A percentile compares a stretch with the other conserved stretches of the same genome.
These are phyloP conservation scores for Stomatorhinus ivindoensis DNA, from an alignment of 2,113 vertebrate species.

Conservation along the genomic window DNA sequence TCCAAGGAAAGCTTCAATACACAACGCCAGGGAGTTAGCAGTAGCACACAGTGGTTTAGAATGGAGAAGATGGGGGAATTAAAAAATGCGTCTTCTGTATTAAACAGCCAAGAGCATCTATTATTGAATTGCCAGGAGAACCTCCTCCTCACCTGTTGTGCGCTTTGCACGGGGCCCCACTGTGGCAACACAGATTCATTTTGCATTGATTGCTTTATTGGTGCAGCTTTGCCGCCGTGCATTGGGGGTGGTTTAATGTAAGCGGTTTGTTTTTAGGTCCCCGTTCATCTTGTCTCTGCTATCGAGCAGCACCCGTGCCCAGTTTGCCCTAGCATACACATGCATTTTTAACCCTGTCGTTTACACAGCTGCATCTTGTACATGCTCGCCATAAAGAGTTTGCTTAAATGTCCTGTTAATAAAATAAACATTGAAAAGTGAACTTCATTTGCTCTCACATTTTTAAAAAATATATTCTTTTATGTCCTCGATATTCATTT, in stretches of 20 bases:
- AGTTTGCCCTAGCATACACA: background rate
- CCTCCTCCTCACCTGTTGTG: conserved; percentile 24
- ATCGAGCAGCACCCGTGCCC: conserved; percentile 12
- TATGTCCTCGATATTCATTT: background rate
- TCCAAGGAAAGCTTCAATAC: conserved; percentile 1
- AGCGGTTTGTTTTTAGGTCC: conserved; percentile 19
- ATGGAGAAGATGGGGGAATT: background rate
- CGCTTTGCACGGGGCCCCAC: background rate
- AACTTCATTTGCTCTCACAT: background rate
- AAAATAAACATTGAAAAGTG: background rate
- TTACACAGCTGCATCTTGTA: background rate
- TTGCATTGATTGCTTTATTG: conserved; percentile 32
- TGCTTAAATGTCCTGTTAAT: background rate
- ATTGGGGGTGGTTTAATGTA: conserved; percentile 21
- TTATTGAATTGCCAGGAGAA: conserved; percentile 22
- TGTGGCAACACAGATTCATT: conserved; percentile 26
- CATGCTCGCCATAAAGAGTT: background rate
- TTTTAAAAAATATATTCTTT: no score
- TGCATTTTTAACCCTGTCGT: background rate
- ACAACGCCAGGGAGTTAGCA: background rate
- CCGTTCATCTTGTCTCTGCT: conserved; percentile 22
- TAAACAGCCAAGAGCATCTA: conserved; percentile 14
- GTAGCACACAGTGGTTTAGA: conserved; percentile 14
- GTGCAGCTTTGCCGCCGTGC: conserved; percentile 12
- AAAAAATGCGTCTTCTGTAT: conserved; percentile 19